Conservation (phyloP, 2,797 vertebrate genomes). For the Balearica regulorum region DNA sequence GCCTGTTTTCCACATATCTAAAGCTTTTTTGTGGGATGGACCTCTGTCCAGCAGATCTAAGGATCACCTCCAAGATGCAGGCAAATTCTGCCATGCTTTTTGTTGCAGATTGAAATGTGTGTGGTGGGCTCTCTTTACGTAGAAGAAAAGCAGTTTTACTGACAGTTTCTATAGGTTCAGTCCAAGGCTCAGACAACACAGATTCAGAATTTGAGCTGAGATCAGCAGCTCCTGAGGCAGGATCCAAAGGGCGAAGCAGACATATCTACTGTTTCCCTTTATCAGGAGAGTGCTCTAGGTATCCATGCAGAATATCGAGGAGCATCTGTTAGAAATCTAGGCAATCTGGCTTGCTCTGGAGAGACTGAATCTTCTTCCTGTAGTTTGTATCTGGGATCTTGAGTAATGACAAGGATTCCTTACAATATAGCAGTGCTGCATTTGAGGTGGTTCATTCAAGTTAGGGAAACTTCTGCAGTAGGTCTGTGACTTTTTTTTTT, state of each 20-base stretch:
- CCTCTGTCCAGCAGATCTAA: not conserved
- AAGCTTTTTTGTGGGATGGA: not conserved
- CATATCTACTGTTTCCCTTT: not conserved
- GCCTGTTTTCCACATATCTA: not conserved
- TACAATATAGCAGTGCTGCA: not conserved
- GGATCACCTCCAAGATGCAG: not conserved
- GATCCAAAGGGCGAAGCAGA: not conserved
- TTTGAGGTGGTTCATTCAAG: not conserved
- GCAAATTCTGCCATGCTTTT: not conserved
- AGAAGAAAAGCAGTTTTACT: not conserved
- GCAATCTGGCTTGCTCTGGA: not conserved
- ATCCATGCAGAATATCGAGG: not conserved
- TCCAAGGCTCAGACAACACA: too few species aligned
- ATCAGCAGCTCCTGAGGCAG: not conserved
- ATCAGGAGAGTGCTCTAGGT: not conserved
- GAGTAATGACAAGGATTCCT: not conserved
- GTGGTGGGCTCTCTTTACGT: not conserved
- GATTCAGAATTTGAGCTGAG: too few species aligned
- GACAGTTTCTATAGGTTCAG: too few species aligned
- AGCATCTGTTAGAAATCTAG: not conserved
- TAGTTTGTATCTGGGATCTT: not conserved
- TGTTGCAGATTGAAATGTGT: not conserved
- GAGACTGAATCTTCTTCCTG: not conserved
- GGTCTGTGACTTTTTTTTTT: not conserved
- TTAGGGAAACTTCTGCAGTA: not conserved